These are phyloP conservation scores for Parus major DNA, from an alignment of 2,113 vertebrate genomes.

Conservation along the genomic window DNA sequence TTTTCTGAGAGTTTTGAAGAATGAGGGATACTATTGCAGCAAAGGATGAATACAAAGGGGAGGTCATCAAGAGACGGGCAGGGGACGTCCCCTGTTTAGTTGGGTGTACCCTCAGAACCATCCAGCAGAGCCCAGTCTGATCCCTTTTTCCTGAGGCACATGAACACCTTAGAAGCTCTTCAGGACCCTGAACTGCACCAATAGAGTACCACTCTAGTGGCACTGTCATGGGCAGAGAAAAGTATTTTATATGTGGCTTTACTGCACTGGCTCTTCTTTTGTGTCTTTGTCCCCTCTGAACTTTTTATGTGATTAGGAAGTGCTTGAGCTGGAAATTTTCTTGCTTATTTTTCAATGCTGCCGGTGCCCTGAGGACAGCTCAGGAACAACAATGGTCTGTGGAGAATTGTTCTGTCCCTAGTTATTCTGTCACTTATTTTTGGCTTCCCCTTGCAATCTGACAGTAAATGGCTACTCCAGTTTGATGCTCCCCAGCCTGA, in stretches of 20 bases:
- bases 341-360: background rate
- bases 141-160: background rate
- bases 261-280: background rate
- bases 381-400: background rate
- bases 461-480: background rate
- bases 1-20: background rate
- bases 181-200: background rate
- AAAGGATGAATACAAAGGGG: background rate
- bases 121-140: background rate
- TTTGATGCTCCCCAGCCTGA: background rate
- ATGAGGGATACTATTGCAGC: background rate
- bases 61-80: background rate
- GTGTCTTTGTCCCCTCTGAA: background rate
- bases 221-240: rapidly evolving
- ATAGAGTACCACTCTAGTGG: rapidly evolving
- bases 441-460: background rate
- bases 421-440: background rate
- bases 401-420: background rate
- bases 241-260: background rate
- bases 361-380: rapidly evolving
- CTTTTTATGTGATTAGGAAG: background rate
- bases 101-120: background rate
- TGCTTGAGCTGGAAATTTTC: background rate
- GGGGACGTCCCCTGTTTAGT: rapidly evolving
- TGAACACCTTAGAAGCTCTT: background rate